phyloP scores from a whole-genome alignment of 2,113 vertebrate species.

The Rhynchomys soricoides region DNA sequence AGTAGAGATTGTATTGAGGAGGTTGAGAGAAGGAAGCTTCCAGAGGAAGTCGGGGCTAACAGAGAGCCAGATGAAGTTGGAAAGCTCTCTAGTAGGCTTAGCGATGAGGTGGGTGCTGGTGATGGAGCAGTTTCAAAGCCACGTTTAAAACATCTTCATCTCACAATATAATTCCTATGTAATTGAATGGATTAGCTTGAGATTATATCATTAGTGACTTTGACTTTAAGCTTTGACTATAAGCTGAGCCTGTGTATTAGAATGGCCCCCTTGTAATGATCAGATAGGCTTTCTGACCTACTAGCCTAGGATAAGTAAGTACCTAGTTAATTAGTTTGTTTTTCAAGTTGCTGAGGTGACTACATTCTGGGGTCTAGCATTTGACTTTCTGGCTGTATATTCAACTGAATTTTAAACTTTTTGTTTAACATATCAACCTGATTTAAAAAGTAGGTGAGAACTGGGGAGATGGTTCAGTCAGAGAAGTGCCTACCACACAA shows the following conservation, averaged over 20 bases:
- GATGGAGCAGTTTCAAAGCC: neutral
- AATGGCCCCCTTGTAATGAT: neutral
- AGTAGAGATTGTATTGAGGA: neutral
- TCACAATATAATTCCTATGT: neutral
- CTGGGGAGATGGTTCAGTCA: neutral
- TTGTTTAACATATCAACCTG: neutral
- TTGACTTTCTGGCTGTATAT: neutral
- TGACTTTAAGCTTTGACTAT: constrained; percentile 12
- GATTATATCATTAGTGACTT: constrained; percentile 5
- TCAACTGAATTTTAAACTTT: neutral
- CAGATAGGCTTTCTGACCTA: neutral
- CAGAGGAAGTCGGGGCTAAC: neutral
- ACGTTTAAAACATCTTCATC: neutral
- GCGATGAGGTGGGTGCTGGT: neutral
- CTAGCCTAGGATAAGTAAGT: neutral
- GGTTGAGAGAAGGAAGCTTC: neutral
- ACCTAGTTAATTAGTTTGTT: constrained; percentile 48
- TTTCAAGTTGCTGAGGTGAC: constrained; percentile 27
- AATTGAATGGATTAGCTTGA: constrained; percentile 16
- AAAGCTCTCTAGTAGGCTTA: neutral
- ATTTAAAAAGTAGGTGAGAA: neutral
- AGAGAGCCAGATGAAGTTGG: neutral
- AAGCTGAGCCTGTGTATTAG: neutral
- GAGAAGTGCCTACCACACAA: neutral
- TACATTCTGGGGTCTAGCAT: neutral